Percentiles rank a stretch among this genome's conserved stretches.
Evolutionary conservation across 2,888 invertebrate genomes (phyloP).

Genomic region (Rotaria macrura): DNA sequence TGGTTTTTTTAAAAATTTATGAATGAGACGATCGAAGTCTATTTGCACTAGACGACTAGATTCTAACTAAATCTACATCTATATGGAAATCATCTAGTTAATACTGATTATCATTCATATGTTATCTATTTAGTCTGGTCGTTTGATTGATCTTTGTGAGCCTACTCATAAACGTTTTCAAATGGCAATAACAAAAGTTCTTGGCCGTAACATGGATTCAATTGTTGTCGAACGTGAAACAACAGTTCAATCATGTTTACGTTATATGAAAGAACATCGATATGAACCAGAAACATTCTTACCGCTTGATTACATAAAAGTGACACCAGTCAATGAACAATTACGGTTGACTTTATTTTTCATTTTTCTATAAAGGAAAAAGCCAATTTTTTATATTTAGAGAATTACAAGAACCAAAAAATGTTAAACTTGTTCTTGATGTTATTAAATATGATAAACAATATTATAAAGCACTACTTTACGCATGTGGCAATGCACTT

Average conservation of each 20-base stretch:
- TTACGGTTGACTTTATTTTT: background rate
- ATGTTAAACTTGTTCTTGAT: conserved; percentile 89
- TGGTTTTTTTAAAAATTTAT: no score
- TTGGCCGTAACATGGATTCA: conserved; percentile 98
- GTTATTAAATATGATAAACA: conserved; percentile 89
- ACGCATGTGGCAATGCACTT: conserved; percentile 93
- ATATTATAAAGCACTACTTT: conserved; percentile 87
- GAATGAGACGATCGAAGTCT: no score
- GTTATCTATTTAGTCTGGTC: conserved; percentile 63
- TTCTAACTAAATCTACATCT: no score
- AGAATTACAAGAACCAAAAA: conserved; percentile 82
- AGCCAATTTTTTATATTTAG: conserved; percentile 51
- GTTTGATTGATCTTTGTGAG: conserved; percentile 97
- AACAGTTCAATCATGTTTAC: conserved; percentile 86
- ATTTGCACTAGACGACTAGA: no score
- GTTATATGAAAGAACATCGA: conserved; percentile 90
- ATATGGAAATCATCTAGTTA: no score
- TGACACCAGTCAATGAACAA: conserved; percentile 68
- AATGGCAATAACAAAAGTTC: conserved; percentile 54
- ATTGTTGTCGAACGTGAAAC: conserved; percentile 96
- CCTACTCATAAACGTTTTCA: conserved; percentile 88
- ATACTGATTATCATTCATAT: no score
- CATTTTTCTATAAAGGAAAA: background rate
- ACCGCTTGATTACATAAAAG: conserved; percentile 84
- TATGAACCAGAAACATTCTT: conserved; percentile 94